Evolutionary conservation across 2,113 vertebrate genomes (phyloP), one percentile per base, ranked within the genome.

Genomic region (Ochotona curzoniae): DNA sequence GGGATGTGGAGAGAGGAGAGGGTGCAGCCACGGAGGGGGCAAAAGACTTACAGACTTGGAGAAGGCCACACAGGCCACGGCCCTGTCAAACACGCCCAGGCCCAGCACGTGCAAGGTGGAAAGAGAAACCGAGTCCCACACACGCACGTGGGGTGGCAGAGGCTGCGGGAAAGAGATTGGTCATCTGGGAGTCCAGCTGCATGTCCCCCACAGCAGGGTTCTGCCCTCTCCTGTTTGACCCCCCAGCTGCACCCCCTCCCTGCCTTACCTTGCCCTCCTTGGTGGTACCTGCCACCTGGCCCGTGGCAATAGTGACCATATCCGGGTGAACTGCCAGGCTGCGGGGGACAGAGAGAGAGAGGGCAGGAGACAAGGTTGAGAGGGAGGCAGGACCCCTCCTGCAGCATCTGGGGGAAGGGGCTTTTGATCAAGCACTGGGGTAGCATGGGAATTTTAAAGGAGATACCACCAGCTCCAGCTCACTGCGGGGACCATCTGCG

Each of bases 121-220:
- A 80, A 99, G 98, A 92, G 99, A 99, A 91, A 99, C 99, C 0
- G 99, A 99, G 97, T 99, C 99, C 99, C 99, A 99, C 71, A 99
- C 96, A 7, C 99, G 98, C 20, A 99, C 98, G 1, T 99, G 99
- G 76, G 99, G 99, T 5, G 98, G 96, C 83, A 99, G 96, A 8
- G 97, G 97, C 99, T 99, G 85, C 21, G 44, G 80, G 38, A 83
- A 93, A 92, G 66, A 84, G 21, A 70, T 6, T 18, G 0, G 54
- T 15, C 0, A 12, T 26, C 54, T 61, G 61, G 49, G 21, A 7
- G 1, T 7, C 38, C 15, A 5, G 49, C 17, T 51, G 17, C 23
- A 6, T 10, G 13, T 32, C n/a, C 21, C 20, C 10, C 35, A 18
- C 54, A 18, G 54, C 54, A 14, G 18, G 54, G 67, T 25, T 82